Evolutionary conservation across 2,113 vertebrate genomes (phyloP).

Genomic region (Excalfactoria chinensis): DNA sequence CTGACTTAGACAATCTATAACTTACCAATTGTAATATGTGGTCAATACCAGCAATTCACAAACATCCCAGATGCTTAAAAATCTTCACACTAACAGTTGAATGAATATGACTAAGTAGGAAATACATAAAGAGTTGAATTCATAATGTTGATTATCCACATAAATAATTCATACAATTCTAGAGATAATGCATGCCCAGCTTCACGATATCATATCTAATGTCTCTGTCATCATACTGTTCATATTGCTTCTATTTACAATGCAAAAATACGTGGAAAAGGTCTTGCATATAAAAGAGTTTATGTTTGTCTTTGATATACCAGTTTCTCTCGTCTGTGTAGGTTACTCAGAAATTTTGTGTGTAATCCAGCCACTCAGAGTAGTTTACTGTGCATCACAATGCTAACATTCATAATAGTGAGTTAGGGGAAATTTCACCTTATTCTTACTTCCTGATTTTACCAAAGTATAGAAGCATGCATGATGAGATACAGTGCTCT

Average conservation of each 20-base stretch:
- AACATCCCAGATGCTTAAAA: not conserved
- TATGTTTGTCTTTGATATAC: not conserved
- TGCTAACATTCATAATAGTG: not conserved
- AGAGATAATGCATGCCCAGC: not conserved
- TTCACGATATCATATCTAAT: not conserved
- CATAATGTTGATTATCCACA: not conserved
- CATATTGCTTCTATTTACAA: not conserved
- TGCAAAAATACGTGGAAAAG: not conserved
- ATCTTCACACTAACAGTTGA: not conserved
- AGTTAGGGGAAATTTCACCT: not conserved
- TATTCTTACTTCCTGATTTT: not conserved
- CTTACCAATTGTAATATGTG: not conserved
- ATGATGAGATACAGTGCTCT: not conserved
- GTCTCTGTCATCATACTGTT: not conserved
- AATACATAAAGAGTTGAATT: not conserved
- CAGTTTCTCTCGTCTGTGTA: not conserved
- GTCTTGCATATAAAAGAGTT: not conserved
- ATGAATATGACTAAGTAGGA: not conserved
- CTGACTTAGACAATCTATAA: not conserved
- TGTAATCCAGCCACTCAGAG: not conserved
- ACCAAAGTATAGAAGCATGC: not conserved
- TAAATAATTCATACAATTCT: not conserved
- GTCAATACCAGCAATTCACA: not conserved
- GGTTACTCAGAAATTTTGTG: rapidly evolving
- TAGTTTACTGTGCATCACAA: not conserved